Evolutionary conservation across 1,140 invertebrate species (phyloP), one percentile per base, ranked within the genome.

Genomic region (Zaprionus inermis): DNA sequence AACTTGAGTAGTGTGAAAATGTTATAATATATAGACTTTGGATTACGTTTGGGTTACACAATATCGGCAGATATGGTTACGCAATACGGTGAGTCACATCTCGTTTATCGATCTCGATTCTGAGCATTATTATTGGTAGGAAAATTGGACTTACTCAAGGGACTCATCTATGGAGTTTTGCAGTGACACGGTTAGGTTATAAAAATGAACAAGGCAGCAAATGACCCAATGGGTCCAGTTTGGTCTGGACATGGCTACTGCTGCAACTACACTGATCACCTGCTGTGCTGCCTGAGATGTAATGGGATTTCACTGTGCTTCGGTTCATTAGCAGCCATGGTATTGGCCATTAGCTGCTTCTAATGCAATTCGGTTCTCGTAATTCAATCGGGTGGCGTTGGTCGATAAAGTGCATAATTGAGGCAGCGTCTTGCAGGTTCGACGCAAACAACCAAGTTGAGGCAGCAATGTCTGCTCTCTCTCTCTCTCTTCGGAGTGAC

Each of bases 401-500:
- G 22, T 18, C 30, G 60, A 67, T 72, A 81, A 74, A 81, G 76
- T 79, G 80, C 76, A 79, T 83, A 83, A 83, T 83, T 83, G 72
- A 64, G 64, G 16, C 41, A 18, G 41, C 72, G 70, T 70, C 60
- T 66, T 66, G 20, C 22, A 65, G 56, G 52, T n/a, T n/a, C n/a
- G n/a, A n/a, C n/a, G n/a, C n/a, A n/a, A n/a, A n/a, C n/a, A n/a
- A n/a, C n/a, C n/a, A n/a, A n/a, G n/a, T 51, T 38, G 32, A 44
- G 24, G 38, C 5, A 18, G 14, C 36, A 12, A 30, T 68, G 67
- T 72, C 52, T 44, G 38, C 38, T 16, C 10, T 46, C 41, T 28
- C 24, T 28, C 24, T 28, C 24, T 28, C 30, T 41, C 11, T 20
- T 59, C 20, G 34, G 55, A n/a, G 54, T 55, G 16, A 34, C n/a